Base-by-base conservation (phyloP, 2,888 invertebrate genomes). In the Scaptomyza flava region DNA sequence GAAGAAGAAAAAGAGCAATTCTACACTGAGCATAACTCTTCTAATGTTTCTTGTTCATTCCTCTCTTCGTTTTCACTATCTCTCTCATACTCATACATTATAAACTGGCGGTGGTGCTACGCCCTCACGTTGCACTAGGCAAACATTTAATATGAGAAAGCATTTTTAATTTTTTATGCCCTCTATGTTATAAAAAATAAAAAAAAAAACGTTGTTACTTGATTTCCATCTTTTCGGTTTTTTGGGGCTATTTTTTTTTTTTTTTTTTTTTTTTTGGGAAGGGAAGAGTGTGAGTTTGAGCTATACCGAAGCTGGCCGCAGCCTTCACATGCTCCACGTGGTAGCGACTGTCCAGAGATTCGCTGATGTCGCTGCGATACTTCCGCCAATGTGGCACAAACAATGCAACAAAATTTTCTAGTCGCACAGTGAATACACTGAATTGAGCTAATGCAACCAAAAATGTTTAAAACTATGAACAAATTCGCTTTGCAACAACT, bases 141-240 rank as follows among this genome's bases (percentile, higher is more conserved):
- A 82, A 78, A 82, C 73, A 87, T 87, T 81, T 85, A 81, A 83
- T 83, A 87, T 83, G 85, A 82, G 83, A 79, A 81, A 87, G 72
- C 78, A 81, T 74, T 81, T 83, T 88, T 73, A 79, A 85, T 84
- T 87, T 87, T 87, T 87, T 86, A 83, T 86, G 64, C 72, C 72
- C 74, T 69, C 61, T 67, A 68, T 72, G 61, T 64, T 64, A 65
- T 69, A 70, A 68, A 60, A 70, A 64, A 60, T 38, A 34, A 34
- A 30, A 38, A 47, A 51, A 50, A 38, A 47, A 51, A 50, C 50
- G 43, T 34, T 47, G 53, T 53, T 51, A 54, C 69, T 64, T 53
- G 41, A 43, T 53, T 50, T 47, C 33, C 57, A 68, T 63, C 54
- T 56, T 66, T 66, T 6, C 27, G 27, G 4, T 23, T 23, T 23